Conservation (phyloP, 2,888 invertebrate genomes). For the Diadegma fenestrale region DNA sequence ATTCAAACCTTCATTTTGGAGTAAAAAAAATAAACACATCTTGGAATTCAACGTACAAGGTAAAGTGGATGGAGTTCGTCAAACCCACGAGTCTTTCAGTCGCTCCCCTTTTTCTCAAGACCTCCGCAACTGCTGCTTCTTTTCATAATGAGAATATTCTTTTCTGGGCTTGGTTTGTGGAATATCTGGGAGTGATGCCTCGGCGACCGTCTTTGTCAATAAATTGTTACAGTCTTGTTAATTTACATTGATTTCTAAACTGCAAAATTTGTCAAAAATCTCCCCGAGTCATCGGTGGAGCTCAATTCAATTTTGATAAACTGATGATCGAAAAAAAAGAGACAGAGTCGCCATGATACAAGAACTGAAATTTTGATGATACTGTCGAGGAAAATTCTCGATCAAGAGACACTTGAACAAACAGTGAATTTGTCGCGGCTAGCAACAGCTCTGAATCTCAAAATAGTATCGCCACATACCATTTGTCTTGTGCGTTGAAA, state of each 20-base stretch:
- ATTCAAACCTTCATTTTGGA: neutral
- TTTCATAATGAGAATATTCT: slow-evolving; percentile 2
- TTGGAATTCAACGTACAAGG: slow-evolving; percentile 21
- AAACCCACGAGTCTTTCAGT: slow-evolving; percentile 11
- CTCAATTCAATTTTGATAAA: neutral
- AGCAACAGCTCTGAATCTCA: slow-evolving; percentile 52
- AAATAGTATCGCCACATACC: slow-evolving; percentile 45
- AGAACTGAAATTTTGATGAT: neutral
- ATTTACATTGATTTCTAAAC: neutral
- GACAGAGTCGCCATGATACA: neutral
- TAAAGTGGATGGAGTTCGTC: slow-evolving; percentile 26
- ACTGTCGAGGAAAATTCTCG: slow-evolving; percentile 30
- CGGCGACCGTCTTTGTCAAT: neutral
- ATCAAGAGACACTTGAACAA: slow-evolving; percentile 22
- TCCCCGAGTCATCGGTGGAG: neutral
- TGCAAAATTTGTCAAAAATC: neutral
- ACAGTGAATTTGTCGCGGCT: slow-evolving; percentile 45
- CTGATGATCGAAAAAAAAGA: neutral
- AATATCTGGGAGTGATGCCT: neutral
- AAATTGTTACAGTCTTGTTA: neutral
- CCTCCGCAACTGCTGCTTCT: slow-evolving; percentile 5
- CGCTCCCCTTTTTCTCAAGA: slow-evolving; percentile 16
- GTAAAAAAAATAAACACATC: neutral
- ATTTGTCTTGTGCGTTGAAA: slow-evolving; percentile 7
- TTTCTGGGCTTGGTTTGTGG: neutral